Evolutionary conservation across 2,888 invertebrate species (phyloP).

Genomic region (Chrysolina oricalcia): DNA sequence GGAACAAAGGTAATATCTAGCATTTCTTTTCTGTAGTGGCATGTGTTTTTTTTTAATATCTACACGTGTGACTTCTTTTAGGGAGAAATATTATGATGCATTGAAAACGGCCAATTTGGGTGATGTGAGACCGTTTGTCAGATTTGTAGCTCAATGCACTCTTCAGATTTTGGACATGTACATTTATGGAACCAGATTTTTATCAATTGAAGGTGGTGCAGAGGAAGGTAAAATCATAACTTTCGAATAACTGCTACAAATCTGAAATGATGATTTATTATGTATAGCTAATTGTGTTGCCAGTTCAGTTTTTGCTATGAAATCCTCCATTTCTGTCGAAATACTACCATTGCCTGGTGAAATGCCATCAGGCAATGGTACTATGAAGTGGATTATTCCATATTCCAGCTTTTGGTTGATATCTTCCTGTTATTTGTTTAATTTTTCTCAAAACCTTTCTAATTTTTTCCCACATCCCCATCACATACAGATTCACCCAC

Average conservation of each 20-base stretch:
- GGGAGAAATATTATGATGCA: conserved; percentile 89
- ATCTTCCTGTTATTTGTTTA: not conserved
- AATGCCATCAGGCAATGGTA: too few relatives aligned
- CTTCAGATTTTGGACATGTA: conserved; percentile 66
- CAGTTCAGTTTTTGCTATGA: not conserved
- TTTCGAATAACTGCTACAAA: conserved; percentile 36
- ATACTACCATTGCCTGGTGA: too few relatives aligned
- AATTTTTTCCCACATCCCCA: too few relatives aligned
- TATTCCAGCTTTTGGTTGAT: not conserved
- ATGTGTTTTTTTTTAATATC: too few relatives aligned
- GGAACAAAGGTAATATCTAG: conserved; percentile 76
- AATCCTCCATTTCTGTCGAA: not conserved
- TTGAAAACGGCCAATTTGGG: conserved; percentile 94
- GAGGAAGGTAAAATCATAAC: conserved; percentile 53
- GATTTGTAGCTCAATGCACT: conserved; percentile 95
- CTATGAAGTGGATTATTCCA: not conserved
- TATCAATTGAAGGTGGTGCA: conserved; percentile 57
- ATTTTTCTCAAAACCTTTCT: too few relatives aligned
- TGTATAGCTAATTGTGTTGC: not conserved
- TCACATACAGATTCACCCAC: too few relatives aligned
- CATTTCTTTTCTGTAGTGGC: too few relatives aligned
- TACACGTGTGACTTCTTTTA: conserved; percentile 51
- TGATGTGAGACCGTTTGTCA: conserved; percentile 94
- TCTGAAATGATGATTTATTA: conserved; percentile 2
- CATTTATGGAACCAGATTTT: conserved; percentile 61